Conservation (phyloP, 2,797 vertebrate species). For the Garrulus glandarius region DNA sequence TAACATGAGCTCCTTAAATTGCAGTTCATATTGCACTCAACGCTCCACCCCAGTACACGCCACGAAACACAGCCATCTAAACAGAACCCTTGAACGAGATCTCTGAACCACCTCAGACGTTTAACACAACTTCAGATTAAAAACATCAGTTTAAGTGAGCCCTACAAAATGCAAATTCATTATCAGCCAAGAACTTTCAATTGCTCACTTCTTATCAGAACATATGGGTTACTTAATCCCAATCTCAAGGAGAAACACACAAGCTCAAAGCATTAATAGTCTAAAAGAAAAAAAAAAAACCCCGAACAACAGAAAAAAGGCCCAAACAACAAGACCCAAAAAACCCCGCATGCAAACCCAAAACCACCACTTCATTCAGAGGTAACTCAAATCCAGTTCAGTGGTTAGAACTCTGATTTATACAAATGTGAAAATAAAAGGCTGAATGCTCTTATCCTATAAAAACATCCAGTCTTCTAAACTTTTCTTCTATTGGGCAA, state of each 20-base stretch:
- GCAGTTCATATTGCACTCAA: neutral
- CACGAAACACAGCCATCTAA: fast-evolving
- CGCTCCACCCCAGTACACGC: neutral
- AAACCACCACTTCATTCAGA: neutral
- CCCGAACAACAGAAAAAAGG: neutral
- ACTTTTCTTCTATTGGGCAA: neutral
- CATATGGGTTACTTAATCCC: neutral
- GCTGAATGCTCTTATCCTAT: neutral
- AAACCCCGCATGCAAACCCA: neutral
- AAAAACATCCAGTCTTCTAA: neutral
- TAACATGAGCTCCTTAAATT: neutral
- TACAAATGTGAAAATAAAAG: neutral
- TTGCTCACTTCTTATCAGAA: neutral
- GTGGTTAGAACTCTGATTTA: neutral
- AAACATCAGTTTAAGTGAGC: neutral
- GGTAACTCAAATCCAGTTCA: neutral
- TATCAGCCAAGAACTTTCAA: neutral
- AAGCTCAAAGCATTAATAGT: neutral
- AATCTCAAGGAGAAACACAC: neutral
- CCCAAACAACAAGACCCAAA: neutral
- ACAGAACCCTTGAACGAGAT: neutral
- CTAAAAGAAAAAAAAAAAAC: too few relatives aligned
- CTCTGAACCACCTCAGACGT: neutral
- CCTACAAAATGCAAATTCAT: neutral
- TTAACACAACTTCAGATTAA: neutral